These are phyloP conservation scores for Odontomyia ornata DNA, from an alignment of 2,888 invertebrate genomes.

Conservation along the genomic window DNA sequence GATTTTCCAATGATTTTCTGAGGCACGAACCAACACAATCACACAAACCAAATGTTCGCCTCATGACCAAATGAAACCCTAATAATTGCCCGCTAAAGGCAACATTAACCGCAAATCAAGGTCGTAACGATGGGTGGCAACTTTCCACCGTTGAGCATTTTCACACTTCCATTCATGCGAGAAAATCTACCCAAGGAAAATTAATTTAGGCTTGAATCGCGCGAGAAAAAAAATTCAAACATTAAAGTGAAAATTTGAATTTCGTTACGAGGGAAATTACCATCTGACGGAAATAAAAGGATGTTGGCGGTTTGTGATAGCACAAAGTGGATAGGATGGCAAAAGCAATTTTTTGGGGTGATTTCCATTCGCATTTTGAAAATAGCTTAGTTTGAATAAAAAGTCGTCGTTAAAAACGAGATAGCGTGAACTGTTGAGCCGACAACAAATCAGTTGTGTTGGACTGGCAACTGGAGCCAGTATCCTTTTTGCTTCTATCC, in stretches of 20 bases:
- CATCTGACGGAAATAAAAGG: neutral
- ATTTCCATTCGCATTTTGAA: conserved; percentile 19
- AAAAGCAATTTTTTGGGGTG: neutral
- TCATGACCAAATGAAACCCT: conserved; percentile 33
- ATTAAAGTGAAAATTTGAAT: conserved; percentile 15
- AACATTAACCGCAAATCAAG: conserved; percentile 35
- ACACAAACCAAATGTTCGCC: neutral
- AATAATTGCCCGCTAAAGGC: conserved; percentile 34
- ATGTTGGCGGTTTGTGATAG: neutral
- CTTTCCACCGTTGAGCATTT: conserved; percentile 22
- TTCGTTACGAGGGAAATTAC: neutral
- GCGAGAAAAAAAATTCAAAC: neutral
- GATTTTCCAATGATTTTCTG: neutral
- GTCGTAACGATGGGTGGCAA: neutral
- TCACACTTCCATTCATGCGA: conserved; percentile 33
- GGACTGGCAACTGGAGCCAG: neutral
- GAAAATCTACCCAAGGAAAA: conserved; percentile 18
- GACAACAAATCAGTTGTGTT: neutral
- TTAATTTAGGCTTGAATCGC: conserved; percentile 8
- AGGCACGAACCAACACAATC: too few relatives aligned
- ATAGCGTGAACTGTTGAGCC: neutral
- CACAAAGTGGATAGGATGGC: neutral
- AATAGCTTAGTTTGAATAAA: neutral
- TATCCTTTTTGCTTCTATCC: neutral
- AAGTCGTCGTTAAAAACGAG: neutral